A percentile compares a stretch with the other conserved stretches of the same genome.
phyloP scores from a whole-genome alignment of 2,797 vertebrate species.

The Platyrinchus mystaceus region DNA sequence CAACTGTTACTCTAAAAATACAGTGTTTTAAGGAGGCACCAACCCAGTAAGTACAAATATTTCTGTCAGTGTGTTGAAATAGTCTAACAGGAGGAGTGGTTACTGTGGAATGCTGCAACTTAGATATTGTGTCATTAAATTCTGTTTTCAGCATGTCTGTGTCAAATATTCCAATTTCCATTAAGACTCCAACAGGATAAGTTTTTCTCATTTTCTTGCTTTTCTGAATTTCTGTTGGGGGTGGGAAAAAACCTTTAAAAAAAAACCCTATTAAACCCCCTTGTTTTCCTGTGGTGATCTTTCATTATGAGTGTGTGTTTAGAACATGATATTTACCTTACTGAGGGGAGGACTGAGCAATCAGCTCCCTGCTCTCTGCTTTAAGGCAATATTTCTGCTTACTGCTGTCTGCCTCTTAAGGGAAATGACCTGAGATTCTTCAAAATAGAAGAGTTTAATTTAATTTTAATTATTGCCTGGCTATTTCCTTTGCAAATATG shows the following conservation, averaged over 20 bases:
- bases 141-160: not conserved
- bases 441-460: slow-evolving; percentile 49
- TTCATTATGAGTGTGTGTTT: not conserved
- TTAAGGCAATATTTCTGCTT: not conserved
- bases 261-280: too few relatives aligned
- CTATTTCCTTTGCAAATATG: slow-evolving; percentile 71
- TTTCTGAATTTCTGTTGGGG: not conserved
- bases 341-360: not conserved
- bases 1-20: not conserved
- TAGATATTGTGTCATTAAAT: not conserved
- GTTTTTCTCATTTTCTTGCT: not conserved
- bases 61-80: not conserved
- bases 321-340: not conserved
- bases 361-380: not conserved
- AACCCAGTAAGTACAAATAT: not conserved
- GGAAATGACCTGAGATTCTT: slow-evolving; percentile 47
- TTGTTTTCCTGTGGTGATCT: not conserved
- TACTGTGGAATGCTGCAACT: not conserved
- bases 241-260: not conserved
- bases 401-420: not conserved
- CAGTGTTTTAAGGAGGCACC: not conserved
- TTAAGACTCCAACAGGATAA: not conserved
- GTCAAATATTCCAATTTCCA: not conserved
- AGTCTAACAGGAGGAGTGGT: not conserved
- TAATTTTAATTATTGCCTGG: slow-evolving; percentile 64